These are phyloP conservation scores for Aporophyla nigra DNA, from an alignment of 2,888 invertebrate genomes.

Conservation along the genomic window DNA sequence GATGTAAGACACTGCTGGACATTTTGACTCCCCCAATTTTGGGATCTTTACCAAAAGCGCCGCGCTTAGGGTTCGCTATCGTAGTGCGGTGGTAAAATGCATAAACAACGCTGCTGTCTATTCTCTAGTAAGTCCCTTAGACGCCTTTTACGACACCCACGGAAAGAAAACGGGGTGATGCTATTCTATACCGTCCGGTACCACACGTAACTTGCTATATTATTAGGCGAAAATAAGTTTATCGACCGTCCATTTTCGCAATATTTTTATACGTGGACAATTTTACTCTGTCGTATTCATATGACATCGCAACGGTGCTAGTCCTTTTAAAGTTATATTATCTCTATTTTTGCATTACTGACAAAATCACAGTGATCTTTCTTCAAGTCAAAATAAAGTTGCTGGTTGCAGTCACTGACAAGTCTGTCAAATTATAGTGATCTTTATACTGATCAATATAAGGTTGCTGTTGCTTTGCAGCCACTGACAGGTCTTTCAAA, in stretches of 20 bases:
- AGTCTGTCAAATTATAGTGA: not conserved
- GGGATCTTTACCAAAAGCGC: no score
- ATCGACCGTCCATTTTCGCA: not conserved
- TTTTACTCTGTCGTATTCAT: not conserved
- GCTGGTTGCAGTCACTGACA: not conserved
- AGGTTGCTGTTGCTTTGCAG: not conserved
- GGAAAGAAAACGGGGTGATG: no score
- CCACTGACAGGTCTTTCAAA: not conserved
- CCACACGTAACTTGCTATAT: no score
- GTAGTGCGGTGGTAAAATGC: no score
- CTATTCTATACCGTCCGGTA: no score
- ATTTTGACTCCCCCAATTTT: no score
- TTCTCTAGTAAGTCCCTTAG: no score
- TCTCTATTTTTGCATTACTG: not conserved
- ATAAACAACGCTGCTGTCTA: no score
- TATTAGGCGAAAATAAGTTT: not conserved
- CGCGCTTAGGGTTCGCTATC: no score
- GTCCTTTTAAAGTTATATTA: not conserved
- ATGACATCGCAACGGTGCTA: not conserved
- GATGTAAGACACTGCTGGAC: no score
- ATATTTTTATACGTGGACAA: not conserved
- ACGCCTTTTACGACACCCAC: no score
- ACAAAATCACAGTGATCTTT: not conserved
- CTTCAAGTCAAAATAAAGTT: not conserved
- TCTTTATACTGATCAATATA: not conserved